Evolutionary conservation across 2,113 vertebrate genomes (phyloP), one percentile per base, ranked within the genome.

Genomic region (Riparia riparia): DNA sequence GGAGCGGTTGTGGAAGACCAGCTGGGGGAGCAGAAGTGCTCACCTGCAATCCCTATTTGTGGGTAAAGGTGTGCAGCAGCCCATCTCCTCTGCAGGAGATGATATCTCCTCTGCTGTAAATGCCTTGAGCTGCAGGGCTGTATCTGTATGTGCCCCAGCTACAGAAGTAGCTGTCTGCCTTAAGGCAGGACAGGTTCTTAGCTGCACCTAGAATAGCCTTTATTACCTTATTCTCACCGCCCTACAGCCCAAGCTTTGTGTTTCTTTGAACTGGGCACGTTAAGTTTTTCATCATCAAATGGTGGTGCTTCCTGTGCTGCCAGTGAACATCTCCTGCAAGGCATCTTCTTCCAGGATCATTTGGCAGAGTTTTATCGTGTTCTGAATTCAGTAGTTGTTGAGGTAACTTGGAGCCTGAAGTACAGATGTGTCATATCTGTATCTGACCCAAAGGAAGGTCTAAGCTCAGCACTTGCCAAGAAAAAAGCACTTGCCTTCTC

Each of bases 231-330:
- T 60, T 21, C 39, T 72, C 12, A 9, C 4, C 21, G n/a, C 6
- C 44, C 39, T 77, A 16, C 6, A 64, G 44, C 6, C 16, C 50
- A 1, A 8, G 12, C 19, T 69, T 64, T 39, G 3, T 44, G 14
- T 56, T 60, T 82, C 31, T 74, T 57, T 21, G 10, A 64, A 22
- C 0, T 37, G 28, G 14, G 7, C 12, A 10, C 0, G 0, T 4
- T 21, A 39, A 7, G 9, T 68, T 86, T 74, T 57, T 12, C 1
- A 3, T 25, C 13, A 53, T 44, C 16, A 34, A 49, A 58, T n/a
- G 4, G 8, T 68, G 44, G 8, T 2, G 0, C 4, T 77, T n/a
- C 17, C 24, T 5, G 0, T 37, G 22, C 28, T 83, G 34, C 14
- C 6, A 18, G 28, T 42, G 26, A 88, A 12, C 5, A 19, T 56